phyloP scores from a whole-genome alignment of 2,113 vertebrate genomes.

The Butorides virescens region DNA sequence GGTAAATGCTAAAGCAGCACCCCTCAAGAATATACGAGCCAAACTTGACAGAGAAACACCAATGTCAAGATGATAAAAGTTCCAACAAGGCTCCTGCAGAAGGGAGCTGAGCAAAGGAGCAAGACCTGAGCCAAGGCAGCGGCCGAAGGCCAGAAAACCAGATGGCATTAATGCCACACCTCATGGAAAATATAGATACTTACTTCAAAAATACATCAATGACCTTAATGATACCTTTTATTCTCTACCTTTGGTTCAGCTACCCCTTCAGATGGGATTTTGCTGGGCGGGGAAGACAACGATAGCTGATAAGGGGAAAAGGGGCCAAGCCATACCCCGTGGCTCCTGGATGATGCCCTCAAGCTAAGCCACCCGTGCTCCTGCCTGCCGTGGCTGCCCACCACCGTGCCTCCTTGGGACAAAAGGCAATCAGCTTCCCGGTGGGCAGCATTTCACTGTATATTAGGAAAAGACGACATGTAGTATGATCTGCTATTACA shows the following conservation, averaged over 20 bases:
- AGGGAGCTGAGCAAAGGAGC: not conserved
- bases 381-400: not conserved
- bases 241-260: not conserved
- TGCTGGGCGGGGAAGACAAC: not conserved
- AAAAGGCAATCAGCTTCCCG: not conserved
- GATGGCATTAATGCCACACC: not conserved
- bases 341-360: not conserved
- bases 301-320: not conserved
- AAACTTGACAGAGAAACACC: not conserved
- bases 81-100: not conserved
- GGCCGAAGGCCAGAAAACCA: not conserved
- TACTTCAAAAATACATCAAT: not conserved
- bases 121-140: not conserved
- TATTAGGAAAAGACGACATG: not conserved
- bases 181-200: not conserved
- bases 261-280: not conserved
- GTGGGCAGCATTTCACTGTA: not conserved
- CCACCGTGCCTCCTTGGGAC: not conserved
- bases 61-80: not conserved
- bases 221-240: not conserved
- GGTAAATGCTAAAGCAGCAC: not conserved
- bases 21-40: not conserved
- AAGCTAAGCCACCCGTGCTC: not conserved
- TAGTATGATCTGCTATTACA: not conserved
- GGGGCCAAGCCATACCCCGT: accelerated